Percentiles rank a stretch among this genome's conserved stretches.
These are phyloP conservation scores for Philonicus albiceps DNA, from an alignment of 2,888 invertebrate species.

Conservation along the genomic window DNA sequence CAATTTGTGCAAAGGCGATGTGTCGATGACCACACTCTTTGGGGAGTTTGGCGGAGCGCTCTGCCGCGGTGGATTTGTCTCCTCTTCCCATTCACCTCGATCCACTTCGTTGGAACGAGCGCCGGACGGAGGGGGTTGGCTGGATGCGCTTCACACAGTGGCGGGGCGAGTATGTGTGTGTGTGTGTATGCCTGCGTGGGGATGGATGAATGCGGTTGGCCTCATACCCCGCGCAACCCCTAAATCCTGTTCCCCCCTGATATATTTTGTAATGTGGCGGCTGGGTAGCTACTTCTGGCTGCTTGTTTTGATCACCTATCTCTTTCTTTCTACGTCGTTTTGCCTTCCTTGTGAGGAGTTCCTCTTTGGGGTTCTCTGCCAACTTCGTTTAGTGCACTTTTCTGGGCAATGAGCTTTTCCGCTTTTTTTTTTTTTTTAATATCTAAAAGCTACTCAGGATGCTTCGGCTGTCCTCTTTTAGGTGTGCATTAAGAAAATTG, in stretches of 20 bases:
- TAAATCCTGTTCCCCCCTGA: background rate
- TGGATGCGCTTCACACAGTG: background rate
- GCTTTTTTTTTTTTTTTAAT: background rate
- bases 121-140: background rate
- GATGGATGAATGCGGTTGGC: background rate
- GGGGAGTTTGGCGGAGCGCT: background rate
- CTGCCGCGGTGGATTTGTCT: background rate
- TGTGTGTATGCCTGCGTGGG: background rate
- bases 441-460: background rate
- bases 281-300: background rate
- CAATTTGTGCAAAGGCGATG: constrained; percentile 66
- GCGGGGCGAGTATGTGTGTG: background rate
- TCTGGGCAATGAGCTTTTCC: background rate
- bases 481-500: background rate
- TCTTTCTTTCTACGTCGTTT: background rate
- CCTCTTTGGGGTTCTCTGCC: background rate
- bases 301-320: background rate
- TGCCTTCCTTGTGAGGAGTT: background rate
- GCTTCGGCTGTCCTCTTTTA: background rate
- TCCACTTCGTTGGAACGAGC: background rate
- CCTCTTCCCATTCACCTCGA: background rate
- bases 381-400: background rate
- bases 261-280: background rate
- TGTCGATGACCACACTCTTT: constrained; percentile 64
- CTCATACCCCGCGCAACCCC: background rate